A percentile compares a stretch with the other conserved stretches of the same genome.
These are phyloP conservation scores for Plemyria rubiginata DNA, from an alignment of 2,888 invertebrate species.

Conservation along the genomic window DNA sequence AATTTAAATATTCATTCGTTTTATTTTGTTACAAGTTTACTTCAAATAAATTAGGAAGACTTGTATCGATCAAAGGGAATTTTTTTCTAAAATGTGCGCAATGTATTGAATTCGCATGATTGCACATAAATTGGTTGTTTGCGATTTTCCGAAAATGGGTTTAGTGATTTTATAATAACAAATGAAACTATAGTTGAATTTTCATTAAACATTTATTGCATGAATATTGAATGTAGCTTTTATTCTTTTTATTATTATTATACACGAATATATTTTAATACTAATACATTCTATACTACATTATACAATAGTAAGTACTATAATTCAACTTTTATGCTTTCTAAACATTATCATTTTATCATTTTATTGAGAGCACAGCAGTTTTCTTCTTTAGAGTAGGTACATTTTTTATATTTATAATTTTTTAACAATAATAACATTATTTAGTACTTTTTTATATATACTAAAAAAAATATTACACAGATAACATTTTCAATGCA, in stretches of 20 bases:
- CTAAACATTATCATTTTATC: constrained; percentile 20
- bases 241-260: not conserved
- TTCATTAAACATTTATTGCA: constrained; percentile 24
- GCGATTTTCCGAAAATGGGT: no score
- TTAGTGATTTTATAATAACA: no score
- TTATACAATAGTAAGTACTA: constrained; percentile 1
- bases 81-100: no score
- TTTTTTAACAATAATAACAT: constrained; percentile 5
- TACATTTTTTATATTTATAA: constrained; percentile 8
- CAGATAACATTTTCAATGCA: constrained; percentile 1
- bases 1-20: constrained; percentile 46
- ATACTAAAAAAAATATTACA: not conserved
- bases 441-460: not conserved
- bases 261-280: constrained; percentile 24
- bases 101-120: no score
- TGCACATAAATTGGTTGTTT: no score
- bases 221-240: not conserved
- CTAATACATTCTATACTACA: no score
- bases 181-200: constrained; percentile 5
- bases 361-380: constrained; percentile 79
- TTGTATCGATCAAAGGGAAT: no score
- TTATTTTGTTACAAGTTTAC: no score
- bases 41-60: no score
- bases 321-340: constrained; percentile 29
- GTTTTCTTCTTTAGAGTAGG: constrained; percentile 47